These are phyloP conservation scores for Montipora foliosa DNA, from an alignment of 64 coral and sea anemone genomes.

Conservation along the genomic window DNA sequence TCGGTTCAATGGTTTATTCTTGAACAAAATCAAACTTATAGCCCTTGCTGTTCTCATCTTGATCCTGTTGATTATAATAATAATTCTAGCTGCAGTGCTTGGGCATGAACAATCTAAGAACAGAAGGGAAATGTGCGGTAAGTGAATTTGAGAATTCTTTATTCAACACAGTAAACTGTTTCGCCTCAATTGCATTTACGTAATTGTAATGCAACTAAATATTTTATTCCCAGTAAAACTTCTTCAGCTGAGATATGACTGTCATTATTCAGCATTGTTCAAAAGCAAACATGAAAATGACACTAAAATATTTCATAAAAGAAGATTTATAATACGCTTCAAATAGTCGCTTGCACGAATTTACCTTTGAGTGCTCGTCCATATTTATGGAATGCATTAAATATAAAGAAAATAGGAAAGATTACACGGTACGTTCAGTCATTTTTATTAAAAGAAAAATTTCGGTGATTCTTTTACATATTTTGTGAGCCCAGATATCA, in stretches of 20 bases:
- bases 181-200: no score
- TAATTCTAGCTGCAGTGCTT: constrained; percentile 43
- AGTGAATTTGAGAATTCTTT: background rate
- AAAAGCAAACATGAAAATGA: no score
- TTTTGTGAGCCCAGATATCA: background rate
- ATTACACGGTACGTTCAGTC: background rate
- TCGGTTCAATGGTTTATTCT: constrained; percentile 27
- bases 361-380: no score
- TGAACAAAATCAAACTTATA: constrained; percentile 53
- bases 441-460: background rate
- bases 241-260: no score
- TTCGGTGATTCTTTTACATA: background rate
- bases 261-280: no score
- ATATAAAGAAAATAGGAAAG: background rate
- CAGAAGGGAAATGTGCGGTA: background rate
- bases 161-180: no score
- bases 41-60: constrained; percentile 43
- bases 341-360: no score
- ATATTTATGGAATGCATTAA: background rate
- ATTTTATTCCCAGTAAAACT: no score
- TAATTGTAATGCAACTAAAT: no score
- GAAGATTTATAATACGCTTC: no score
- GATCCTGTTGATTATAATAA: constrained; percentile 58
- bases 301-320: no score
- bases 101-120: constrained; percentile 50